Percentiles rank a stretch among this genome's conserved stretches.
phyloP scores from a whole-genome alignment of 2,888 invertebrate genomes.

The Erebia ligea region DNA sequence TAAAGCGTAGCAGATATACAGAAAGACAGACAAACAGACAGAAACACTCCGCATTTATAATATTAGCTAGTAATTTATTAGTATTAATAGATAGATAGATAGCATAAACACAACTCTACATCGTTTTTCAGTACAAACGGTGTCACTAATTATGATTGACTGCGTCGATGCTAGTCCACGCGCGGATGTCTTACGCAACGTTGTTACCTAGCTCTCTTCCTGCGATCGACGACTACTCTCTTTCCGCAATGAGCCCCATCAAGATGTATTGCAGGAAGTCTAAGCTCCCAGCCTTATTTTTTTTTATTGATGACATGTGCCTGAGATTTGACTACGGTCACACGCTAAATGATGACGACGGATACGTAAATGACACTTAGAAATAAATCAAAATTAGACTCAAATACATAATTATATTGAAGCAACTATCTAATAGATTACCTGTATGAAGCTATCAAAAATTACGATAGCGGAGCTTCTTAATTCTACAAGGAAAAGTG shows the following conservation, averaged over 20 bases:
- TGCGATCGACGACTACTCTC: background rate
- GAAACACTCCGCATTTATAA: background rate
- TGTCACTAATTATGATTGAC: background rate
- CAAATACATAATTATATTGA: too few relatives aligned
- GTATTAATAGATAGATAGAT: too few relatives aligned
- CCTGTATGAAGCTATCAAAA: background rate
- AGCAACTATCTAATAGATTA: too few relatives aligned
- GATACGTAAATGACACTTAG: background rate
- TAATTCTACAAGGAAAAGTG: background rate
- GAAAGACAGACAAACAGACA: background rate
- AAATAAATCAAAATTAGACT: too few relatives aligned
- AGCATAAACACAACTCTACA: background rate
- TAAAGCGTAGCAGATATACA: too few relatives aligned
- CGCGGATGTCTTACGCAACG: constrained; percentile 2
- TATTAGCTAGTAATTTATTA: background rate
- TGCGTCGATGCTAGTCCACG: background rate
- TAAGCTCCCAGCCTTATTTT: background rate
- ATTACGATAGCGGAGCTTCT: background rate
- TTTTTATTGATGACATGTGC: constrained; percentile 1
- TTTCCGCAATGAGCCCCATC: background rate
- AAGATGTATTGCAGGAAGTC: constrained; percentile 3
- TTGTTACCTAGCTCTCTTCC: background rate
- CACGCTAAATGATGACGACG: background rate
- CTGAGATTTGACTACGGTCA: background rate
- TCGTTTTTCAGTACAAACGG: background rate